Percentiles rank a stretch among this genome's conserved stretches.
Evolutionary conservation across 2,113 vertebrate genomes (phyloP).

Genomic region (Myotis brandtii): DNA sequence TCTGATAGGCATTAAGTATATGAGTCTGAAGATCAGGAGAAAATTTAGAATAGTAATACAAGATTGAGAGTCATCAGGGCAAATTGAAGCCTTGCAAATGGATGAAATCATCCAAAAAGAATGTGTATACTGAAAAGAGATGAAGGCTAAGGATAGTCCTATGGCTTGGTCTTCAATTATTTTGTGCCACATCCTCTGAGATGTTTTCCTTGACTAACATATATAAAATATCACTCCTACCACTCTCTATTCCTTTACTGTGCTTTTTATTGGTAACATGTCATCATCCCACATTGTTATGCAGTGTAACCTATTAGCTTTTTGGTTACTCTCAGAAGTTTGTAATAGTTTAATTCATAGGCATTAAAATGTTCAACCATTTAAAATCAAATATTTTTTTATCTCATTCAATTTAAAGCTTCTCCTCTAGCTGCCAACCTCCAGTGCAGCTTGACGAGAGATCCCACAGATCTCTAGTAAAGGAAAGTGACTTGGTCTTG

Average conservation of each 20-base stretch:
- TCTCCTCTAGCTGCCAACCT: neutral
- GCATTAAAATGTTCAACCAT: slow-evolving; percentile 6
- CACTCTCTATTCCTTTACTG: neutral
- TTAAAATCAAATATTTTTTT: slow-evolving; percentile 3
- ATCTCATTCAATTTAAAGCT: slow-evolving; percentile 7
- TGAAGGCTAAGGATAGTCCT: neutral
- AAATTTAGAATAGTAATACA: neutral
- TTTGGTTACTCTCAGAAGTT: slow-evolving; percentile 44
- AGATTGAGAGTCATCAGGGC: neutral
- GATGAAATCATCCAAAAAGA: neutral
- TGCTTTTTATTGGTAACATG: neutral
- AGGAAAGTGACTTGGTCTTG: neutral
- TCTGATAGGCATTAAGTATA: slow-evolving; percentile 1
- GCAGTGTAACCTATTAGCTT: neutral
- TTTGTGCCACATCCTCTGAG: neutral
- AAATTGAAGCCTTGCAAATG: slow-evolving; percentile 35
- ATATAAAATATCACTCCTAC: slow-evolving; percentile 2
- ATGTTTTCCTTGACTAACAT: slow-evolving; percentile 13
- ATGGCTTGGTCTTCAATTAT: neutral
- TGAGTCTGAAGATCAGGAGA: neutral
- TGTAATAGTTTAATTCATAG: neutral
- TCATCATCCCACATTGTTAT: neutral
- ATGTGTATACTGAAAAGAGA: neutral
- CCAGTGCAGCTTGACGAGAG: neutral
- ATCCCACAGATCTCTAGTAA: neutral